Evolutionary conservation across 2,113 vertebrate genomes (phyloP).

Genomic region (Penelope pileata): DNA sequence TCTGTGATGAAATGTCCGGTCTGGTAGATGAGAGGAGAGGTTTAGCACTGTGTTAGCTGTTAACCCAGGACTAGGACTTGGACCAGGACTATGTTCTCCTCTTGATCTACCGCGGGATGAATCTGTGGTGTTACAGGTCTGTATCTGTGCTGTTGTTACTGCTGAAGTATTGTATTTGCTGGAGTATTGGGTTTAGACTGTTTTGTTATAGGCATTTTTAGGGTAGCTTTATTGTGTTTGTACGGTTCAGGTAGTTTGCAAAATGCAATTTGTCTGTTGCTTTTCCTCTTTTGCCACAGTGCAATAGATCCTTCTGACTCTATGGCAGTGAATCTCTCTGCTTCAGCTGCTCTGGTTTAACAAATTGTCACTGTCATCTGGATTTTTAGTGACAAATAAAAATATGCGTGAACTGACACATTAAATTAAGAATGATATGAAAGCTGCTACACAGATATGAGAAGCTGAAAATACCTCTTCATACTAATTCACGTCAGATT

Average conservation of each 20-base stretch:
- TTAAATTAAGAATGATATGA: neutral
- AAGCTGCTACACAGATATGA: neutral
- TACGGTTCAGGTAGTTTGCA: neutral
- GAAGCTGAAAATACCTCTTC: neutral
- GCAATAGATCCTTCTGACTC: neutral
- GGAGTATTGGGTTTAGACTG: neutral
- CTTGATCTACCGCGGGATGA: neutral
- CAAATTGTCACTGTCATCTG: neutral
- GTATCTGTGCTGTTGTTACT: neutral
- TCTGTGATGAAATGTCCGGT: neutral
- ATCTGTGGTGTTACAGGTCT: neutral
- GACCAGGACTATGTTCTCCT: neutral
- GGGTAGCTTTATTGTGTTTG: neutral
- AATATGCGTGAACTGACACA: neutral
- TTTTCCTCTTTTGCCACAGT: neutral
- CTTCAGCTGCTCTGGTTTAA: neutral
- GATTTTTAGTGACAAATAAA: neutral
- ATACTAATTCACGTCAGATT: neutral
- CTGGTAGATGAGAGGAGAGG: neutral
- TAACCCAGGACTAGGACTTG: neutral
- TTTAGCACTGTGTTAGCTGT: slow-evolving; percentile 27
- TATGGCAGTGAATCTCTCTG: neutral
- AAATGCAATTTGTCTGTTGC: neutral
- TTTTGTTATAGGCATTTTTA: neutral
- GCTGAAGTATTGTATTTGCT: neutral